Evolutionary conservation across 1,140 invertebrate species (phyloP).

Genomic region (Trinorchestia longiramus): DNA sequence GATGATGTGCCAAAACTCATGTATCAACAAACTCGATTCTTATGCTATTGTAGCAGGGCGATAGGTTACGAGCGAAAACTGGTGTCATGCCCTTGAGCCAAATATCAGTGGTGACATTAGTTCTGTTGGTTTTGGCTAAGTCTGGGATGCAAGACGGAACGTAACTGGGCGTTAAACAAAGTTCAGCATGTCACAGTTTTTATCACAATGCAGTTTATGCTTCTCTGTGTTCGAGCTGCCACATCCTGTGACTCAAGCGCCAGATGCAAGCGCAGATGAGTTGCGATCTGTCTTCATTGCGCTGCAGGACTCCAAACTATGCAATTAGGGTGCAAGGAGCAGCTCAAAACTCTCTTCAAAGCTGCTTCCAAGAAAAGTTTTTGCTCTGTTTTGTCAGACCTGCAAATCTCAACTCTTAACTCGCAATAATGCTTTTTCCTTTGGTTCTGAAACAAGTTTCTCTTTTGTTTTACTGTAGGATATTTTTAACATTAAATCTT

Average conservation of each 20-base stretch:
- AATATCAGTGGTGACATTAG: not conserved
- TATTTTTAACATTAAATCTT: not conserved
- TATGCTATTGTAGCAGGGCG: not conserved
- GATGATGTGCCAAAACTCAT: not conserved
- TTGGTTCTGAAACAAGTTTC: not conserved
- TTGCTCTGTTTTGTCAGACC: not conserved
- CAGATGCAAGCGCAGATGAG: not conserved
- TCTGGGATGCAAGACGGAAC: not conserved
- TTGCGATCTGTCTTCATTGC: slow-evolving; percentile 26
- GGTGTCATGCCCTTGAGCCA: not conserved
- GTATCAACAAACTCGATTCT: not conserved
- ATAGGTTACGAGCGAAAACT: not conserved
- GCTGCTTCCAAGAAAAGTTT: not conserved
- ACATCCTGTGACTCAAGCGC: not conserved
- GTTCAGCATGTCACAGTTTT: not conserved
- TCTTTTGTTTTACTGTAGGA: not conserved
- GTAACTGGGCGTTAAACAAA: not conserved
- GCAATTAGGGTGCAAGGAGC: not conserved
- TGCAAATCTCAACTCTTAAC: not conserved
- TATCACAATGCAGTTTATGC: not conserved
- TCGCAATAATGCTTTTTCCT: not conserved
- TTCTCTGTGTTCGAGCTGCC: not conserved
- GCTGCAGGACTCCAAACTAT: slow-evolving; percentile 9
- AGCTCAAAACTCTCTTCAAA: not conserved
- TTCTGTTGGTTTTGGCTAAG: not conserved